Conservation (phyloP, 2,113 vertebrate genomes). For the Cromileptes altivelis region DNA sequence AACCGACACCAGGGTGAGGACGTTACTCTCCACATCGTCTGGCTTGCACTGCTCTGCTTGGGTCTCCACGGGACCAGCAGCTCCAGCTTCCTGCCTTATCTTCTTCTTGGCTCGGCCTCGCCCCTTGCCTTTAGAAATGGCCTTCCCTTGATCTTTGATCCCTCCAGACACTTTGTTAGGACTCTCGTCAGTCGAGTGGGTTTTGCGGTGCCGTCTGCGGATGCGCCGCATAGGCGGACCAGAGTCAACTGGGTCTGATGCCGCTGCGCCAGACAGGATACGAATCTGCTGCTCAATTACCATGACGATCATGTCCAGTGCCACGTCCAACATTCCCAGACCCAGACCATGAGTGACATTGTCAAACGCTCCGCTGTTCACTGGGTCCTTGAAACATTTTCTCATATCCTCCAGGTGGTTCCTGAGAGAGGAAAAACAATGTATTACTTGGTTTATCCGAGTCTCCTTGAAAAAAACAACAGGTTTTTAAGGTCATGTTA, state of each 20-base stretch:
- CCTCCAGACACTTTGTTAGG: slow-evolving; percentile 46
- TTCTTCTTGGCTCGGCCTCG: slow-evolving; percentile 74
- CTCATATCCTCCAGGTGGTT: slow-evolving; percentile 87
- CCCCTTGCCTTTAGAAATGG: slow-evolving; percentile 70
- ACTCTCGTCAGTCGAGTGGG: slow-evolving; percentile 54
- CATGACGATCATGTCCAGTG: slow-evolving; percentile 81
- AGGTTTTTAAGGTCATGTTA: background rate
- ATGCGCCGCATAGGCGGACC: slow-evolving; percentile 67
- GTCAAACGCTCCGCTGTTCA: slow-evolving; percentile 80
- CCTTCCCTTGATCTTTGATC: slow-evolving; percentile 64
- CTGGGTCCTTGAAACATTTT: slow-evolving; percentile 82
- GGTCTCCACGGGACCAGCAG: background rate
- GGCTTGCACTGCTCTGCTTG: slow-evolving; percentile 56
- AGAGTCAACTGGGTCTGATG: slow-evolving; percentile 76
- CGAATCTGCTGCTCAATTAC: slow-evolving; percentile 86
- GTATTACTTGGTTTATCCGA: background rate
- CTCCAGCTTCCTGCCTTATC: slow-evolving; percentile 19
- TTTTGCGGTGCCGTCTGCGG: slow-evolving; percentile 81
- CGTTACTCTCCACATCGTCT: slow-evolving; percentile 74
- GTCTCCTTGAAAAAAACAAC: background rate
- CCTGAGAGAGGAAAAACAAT: slow-evolving; percentile 55
- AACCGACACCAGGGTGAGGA: slow-evolving; percentile 85
- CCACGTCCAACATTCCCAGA: slow-evolving; percentile 83
- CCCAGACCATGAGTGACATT: slow-evolving; percentile 85
- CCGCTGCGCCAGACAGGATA: slow-evolving; percentile 82